phyloP scores from a whole-genome alignment of 2,797 vertebrate genomes.

The Acestrorhynchus altus region DNA sequence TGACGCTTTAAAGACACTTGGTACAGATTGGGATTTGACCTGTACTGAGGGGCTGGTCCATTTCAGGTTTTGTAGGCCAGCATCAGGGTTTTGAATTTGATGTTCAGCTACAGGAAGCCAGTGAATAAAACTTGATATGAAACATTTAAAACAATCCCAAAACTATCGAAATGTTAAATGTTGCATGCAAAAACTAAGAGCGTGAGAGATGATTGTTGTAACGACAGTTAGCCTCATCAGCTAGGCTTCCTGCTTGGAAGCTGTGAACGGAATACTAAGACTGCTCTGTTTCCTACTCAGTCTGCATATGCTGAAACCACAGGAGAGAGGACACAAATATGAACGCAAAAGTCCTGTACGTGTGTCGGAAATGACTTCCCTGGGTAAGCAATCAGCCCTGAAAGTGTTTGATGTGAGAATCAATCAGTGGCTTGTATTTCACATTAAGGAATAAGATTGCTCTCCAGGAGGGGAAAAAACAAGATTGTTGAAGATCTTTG shows the following conservation, averaged over 20 bases:
- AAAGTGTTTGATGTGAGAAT: background rate
- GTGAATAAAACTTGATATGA: too few species aligned
- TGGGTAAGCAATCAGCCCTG: background rate
- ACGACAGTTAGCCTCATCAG: background rate
- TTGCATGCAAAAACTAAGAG: too few species aligned
- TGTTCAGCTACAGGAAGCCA: too few species aligned
- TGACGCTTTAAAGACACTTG: too few species aligned
- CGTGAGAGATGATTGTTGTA: too few species aligned
- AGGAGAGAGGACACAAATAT: background rate
- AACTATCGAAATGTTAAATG: too few species aligned
- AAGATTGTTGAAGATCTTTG: background rate
- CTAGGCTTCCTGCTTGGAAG: background rate
- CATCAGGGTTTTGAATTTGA: too few species aligned
- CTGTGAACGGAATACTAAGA: background rate
- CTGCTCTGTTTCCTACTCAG: background rate
- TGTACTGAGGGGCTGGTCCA: too few species aligned
- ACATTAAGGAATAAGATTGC: background rate
- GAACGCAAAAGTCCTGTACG: background rate
- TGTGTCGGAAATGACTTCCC: background rate
- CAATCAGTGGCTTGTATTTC: background rate
- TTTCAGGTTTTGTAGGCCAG: too few species aligned
- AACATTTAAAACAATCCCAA: too few species aligned
- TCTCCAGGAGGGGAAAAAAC: background rate
- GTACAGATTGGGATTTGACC: too few species aligned
- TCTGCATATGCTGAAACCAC: background rate